Evolutionary conservation across 64 coral and sea anemone genomes (phyloP).

Genomic region (Astreopora myriophthalma): DNA sequence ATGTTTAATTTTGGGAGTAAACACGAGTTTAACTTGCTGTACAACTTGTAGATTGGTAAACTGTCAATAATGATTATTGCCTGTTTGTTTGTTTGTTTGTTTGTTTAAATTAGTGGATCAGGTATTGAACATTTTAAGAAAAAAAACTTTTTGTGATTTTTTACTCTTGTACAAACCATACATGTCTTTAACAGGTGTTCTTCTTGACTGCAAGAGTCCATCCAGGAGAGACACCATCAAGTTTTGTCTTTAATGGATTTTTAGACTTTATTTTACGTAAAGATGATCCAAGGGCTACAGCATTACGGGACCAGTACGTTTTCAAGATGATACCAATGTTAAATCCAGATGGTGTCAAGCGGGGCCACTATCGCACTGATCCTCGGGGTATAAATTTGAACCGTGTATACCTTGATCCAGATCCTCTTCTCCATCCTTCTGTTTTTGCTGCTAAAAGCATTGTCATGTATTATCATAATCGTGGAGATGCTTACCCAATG

Average conservation of each 20-base stretch:
- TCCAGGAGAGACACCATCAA: slow-evolving; percentile 96
- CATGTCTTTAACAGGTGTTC: slow-evolving; percentile 92
- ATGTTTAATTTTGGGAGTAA: too few relatives aligned
- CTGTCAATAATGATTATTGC: too few relatives aligned
- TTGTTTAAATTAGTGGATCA: too few relatives aligned
- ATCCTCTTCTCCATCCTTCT: slow-evolving; percentile 76
- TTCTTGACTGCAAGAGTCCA: slow-evolving; percentile 95
- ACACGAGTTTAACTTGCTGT: too few relatives aligned
- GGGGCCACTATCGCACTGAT: slow-evolving; percentile 94
- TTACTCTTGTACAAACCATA: background rate
- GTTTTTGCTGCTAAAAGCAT: slow-evolving; percentile 87
- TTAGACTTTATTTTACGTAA: slow-evolving; percentile 86
- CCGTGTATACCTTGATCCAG: slow-evolving; percentile 89
- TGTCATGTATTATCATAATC: slow-evolving; percentile 74
- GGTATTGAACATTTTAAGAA: too few relatives aligned
- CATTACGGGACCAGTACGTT: slow-evolving; percentile 76
- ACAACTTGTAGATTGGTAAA: too few relatives aligned
- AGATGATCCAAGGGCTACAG: slow-evolving; percentile 80
- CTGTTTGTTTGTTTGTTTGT: too few relatives aligned
- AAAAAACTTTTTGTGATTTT: background rate
- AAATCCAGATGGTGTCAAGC: slow-evolving; percentile 98
- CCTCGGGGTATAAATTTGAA: slow-evolving; percentile 88
- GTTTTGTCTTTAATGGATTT: slow-evolving; percentile 99
- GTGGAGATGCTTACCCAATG: background rate
- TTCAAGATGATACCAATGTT: slow-evolving; percentile 96